These are phyloP conservation scores for Pedicia rivosa DNA, from an alignment of 2,888 invertebrate genomes.

Conservation along the genomic window DNA sequence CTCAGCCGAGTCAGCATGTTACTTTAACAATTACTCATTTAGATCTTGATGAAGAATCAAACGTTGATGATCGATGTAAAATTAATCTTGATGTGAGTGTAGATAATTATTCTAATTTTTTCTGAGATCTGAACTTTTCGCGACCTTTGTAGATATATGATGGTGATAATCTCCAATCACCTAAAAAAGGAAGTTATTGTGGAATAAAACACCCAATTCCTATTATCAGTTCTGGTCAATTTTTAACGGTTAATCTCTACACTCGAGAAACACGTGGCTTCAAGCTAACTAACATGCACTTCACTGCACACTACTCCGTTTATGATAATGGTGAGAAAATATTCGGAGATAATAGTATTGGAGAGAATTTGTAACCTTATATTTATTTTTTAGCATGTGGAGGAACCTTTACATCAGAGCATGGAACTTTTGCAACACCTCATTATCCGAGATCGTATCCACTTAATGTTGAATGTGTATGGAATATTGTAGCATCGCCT, in stretches of 20 bases:
- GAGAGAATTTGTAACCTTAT: background rate
- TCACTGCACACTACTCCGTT: conserved; percentile 32
- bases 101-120: no score
- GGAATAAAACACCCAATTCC: conserved; percentile 35
- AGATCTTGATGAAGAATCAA: no score
- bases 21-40: conserved; percentile 50
- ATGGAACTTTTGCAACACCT: conserved; percentile 52
- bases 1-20: conserved; percentile 30
- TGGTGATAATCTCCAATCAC: conserved; percentile 46
- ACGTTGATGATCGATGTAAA: no score
- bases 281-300: conserved; percentile 18
- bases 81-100: no score
- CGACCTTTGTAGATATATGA: conserved; percentile 52
- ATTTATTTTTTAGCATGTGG: conserved; percentile 43
- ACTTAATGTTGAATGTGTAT: conserved; percentile 50
- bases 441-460: conserved; percentile 56
- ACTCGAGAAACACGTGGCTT: conserved; percentile 13
- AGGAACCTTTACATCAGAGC: conserved; percentile 38
- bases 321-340: conserved; percentile 22
- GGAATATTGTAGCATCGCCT: conserved; percentile 47
- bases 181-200: conserved; percentile 51
- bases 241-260: conserved; percentile 34
- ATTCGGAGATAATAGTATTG: no score
- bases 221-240: conserved; percentile 50
- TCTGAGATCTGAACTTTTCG: no score